Conservation (phyloP, 2,888 invertebrate genomes). For the Cyclophora punctaria region DNA sequence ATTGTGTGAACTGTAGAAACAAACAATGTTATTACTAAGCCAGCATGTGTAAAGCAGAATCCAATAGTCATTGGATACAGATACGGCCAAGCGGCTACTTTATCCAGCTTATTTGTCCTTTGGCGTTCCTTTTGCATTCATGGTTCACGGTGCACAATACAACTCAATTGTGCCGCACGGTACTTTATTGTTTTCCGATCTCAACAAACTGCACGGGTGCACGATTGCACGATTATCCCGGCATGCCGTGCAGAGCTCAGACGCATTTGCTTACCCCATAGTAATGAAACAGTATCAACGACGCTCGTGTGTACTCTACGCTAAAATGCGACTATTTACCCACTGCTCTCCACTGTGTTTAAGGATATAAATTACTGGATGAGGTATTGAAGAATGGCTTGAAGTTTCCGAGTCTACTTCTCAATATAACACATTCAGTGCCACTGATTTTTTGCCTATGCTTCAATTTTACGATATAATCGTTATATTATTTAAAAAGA, state of each 20-base stretch:
- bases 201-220: conserved; percentile 13
- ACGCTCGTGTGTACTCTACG: conserved; percentile 18
- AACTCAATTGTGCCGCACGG: neutral
- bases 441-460: too few relatives aligned
- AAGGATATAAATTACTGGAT: conserved; percentile 3
- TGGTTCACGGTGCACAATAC: neutral
- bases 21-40: too few relatives aligned
- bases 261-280: conserved; percentile 39
- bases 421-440: too few relatives aligned
- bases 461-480: too few relatives aligned
- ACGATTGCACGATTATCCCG: conserved; percentile 28
- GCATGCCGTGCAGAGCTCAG: conserved; percentile 18
- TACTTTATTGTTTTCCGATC: conserved; percentile 37
- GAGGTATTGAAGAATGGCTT: too few relatives aligned
- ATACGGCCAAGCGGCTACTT: neutral
- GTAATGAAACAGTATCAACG: conserved; percentile 35
- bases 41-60: too few relatives aligned
- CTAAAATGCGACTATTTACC: conserved; percentile 36
- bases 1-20: too few relatives aligned
- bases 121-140: neutral
- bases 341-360: conserved; percentile 21
- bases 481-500: too few relatives aligned
- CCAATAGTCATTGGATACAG: neutral
- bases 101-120: neutral
- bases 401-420: too few relatives aligned